phyloP scores from a whole-genome alignment of 2,888 invertebrate genomes.

The Drosophila emarginata region DNA sequence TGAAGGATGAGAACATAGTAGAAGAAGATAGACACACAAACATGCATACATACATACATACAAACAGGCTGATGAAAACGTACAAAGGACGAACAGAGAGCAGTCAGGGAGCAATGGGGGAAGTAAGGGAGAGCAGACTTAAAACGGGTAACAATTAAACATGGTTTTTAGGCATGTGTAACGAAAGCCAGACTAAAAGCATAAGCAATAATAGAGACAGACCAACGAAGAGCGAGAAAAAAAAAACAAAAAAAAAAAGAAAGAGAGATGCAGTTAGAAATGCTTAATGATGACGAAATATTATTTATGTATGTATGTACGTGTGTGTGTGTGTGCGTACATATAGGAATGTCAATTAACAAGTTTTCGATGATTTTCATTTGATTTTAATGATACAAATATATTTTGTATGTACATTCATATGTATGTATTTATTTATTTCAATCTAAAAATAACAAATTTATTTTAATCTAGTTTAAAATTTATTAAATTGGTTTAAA shows the following conservation, averaged over 20 bases:
- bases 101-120: neutral
- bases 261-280: conserved; percentile 1
- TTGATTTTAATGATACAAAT: no score
- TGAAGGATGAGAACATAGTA: neutral
- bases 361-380: no score
- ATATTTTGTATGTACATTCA: no score
- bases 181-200: conserved; percentile 26
- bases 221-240: neutral
- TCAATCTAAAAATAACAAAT: no score
- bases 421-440: no score
- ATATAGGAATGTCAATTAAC: neutral
- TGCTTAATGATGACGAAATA: neutral
- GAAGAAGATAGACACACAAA: neutral
- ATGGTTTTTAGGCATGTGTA: conserved; percentile 53
- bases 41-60: neutral
- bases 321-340: neutral
- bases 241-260: neutral
- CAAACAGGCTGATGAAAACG: neutral
- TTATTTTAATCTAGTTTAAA: no score
- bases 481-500: no score
- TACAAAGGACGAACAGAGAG: conserved; percentile 2
- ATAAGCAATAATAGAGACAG: neutral
- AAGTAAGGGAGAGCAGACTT: conserved; percentile 18
- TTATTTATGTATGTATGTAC: neutral
- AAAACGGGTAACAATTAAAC: conserved; percentile 64